A percentile compares a stretch with the other conserved stretches of the same genome.
Conservation (phyloP, 2,113 vertebrate species). For the Muntiacus muntjak region DNA sequence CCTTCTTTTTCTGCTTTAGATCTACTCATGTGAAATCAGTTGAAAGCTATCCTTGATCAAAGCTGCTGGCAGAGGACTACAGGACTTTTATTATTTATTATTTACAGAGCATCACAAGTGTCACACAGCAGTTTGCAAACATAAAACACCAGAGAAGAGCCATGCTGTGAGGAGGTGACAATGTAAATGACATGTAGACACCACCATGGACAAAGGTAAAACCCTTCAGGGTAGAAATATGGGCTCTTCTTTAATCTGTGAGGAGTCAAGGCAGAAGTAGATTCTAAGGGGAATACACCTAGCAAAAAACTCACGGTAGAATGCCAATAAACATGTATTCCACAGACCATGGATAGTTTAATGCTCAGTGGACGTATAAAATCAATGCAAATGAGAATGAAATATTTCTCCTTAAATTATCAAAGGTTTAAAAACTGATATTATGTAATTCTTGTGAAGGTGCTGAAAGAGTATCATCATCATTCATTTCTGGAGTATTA, state of each 20-base stretch:
- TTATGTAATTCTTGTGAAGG: background rate
- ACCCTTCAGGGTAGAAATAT: background rate
- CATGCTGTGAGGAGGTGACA: conserved; percentile 15
- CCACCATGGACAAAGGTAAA: background rate
- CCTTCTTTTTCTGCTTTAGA: background rate
- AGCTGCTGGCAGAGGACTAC: conserved; percentile 16
- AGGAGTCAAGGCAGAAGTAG: background rate
- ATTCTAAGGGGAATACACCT: background rate
- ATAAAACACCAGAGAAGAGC: conserved; percentile 33
- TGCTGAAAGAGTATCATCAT: background rate
- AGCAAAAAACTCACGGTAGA: background rate
- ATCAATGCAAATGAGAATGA: background rate
- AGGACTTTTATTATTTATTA: conserved; percentile 62
- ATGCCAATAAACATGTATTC: background rate
- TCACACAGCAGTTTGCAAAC: conserved; percentile 47
- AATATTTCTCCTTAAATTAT: conserved; percentile 1
- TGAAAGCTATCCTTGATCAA: conserved; percentile 67
- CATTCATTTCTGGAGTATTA: conserved; percentile 5
- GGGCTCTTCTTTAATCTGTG: background rate
- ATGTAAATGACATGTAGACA: conserved; percentile 46
- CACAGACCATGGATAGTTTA: background rate
- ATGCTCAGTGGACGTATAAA: background rate
- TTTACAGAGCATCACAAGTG: conserved; percentile 45
- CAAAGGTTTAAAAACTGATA: conserved; percentile 28
- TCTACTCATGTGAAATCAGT: conserved; percentile 10